These are phyloP conservation scores for Sycobia sp. DNA, from an alignment of 1,140 invertebrate genomes.

Conservation along the genomic window DNA sequence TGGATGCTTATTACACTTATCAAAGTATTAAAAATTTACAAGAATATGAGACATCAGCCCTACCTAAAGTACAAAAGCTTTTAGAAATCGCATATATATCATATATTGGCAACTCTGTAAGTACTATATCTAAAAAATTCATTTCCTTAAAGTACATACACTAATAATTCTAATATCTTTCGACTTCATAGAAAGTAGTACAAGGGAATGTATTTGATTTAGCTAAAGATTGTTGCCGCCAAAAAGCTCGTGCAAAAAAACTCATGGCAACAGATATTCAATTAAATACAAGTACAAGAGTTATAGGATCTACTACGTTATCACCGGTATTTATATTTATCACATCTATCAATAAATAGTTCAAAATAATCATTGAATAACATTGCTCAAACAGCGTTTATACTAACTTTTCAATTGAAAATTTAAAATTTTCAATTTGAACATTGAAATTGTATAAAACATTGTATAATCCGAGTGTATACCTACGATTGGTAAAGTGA, in stretches of 20 bases:
- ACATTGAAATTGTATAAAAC: neutral
- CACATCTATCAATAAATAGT: too few relatives aligned
- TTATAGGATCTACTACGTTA: neutral
- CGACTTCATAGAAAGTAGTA: neutral
- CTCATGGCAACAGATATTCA: conserved; percentile 32
- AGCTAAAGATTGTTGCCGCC: conserved; percentile 21
- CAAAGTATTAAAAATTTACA: conserved; percentile 67
- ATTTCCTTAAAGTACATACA: neutral
- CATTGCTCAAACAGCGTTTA: too few relatives aligned
- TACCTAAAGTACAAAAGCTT: conserved; percentile 62
- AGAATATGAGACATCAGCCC: conserved; percentile 61
- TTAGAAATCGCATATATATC: conserved; percentile 68
- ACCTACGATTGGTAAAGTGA: too few relatives aligned
- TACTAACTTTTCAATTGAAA: too few relatives aligned
- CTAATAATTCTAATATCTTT: neutral
- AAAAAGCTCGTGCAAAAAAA: conserved; percentile 16
- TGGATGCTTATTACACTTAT: conserved; percentile 70
- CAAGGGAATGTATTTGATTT: conserved; percentile 26
- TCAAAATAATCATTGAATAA: too few relatives aligned
- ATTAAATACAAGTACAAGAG: neutral
- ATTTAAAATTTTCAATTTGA: too few relatives aligned
- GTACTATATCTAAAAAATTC: conserved; percentile 7
- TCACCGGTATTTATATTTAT: neutral
- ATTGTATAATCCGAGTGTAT: neutral
- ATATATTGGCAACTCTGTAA: conserved; percentile 58